These are phyloP conservation scores for Zosterops lateralis DNA, from an alignment of 2,113 vertebrate species.

Conservation along the genomic window DNA sequence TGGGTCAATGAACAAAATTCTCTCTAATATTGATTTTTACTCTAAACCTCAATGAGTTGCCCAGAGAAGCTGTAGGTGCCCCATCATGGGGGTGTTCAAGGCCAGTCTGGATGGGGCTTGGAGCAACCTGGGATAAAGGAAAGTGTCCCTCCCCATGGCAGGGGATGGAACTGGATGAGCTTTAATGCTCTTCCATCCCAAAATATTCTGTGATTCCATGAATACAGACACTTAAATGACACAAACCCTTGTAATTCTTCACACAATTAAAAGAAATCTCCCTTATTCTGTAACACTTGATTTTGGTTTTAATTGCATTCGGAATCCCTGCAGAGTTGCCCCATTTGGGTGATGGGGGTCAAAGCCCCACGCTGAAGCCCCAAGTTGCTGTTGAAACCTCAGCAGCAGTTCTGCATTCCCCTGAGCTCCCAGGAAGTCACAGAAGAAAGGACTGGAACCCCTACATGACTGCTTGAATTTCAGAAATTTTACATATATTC, in stretches of 20 bases:
- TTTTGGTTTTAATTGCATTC: background rate
- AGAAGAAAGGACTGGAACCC: background rate
- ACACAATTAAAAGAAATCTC: background rate
- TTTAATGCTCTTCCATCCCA: background rate
- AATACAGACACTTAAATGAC: background rate
- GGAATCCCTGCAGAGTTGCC: background rate
- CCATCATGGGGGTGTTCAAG: background rate
- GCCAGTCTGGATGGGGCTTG: background rate
- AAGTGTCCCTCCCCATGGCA: background rate
- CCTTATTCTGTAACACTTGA: background rate
- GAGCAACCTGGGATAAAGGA: background rate
- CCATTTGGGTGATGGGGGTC: background rate
- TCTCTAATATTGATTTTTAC: background rate
- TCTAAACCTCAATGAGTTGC: background rate
- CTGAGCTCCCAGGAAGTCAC: background rate
- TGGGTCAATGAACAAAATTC: background rate
- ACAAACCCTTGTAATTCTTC: background rate
- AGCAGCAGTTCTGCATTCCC: background rate
- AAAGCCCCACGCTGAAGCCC: background rate
- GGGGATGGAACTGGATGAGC: background rate
- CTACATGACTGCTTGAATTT: background rate
- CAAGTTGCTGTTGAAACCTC: background rate
- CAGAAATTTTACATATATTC: background rate
- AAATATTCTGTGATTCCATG: background rate
- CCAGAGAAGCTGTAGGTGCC: background rate